Percentiles rank a stretch among this genome's conserved stretches.
Evolutionary conservation across 2,888 invertebrate species (phyloP).

Genomic region (Luffia ferchaultella): DNA sequence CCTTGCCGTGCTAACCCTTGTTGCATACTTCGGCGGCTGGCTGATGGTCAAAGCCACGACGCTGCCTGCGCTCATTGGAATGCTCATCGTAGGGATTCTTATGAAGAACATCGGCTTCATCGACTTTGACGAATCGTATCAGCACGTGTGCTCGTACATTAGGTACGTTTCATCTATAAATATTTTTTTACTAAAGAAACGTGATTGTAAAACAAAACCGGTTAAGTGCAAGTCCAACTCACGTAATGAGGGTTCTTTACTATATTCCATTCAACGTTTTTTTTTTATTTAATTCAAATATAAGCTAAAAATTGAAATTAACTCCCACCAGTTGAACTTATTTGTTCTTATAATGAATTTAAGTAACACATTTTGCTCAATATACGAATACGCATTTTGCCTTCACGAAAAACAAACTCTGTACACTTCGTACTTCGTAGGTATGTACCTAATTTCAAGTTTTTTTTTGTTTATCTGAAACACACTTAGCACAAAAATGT

Average conservation of each 20-base stretch:
- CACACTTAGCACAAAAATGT: no score
- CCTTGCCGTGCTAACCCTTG: constrained; percentile 76
- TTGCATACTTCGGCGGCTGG: constrained; percentile 86
- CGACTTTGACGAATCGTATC: constrained; percentile 72
- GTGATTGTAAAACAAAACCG: background rate
- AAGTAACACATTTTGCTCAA: no score
- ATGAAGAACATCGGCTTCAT: constrained; percentile 77
- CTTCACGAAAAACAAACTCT: no score
- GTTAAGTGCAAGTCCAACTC: background rate
- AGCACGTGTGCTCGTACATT: constrained; percentile 72
- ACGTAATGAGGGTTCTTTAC: background rate
- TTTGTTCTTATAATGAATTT: no score
- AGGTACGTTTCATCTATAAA: constrained; percentile 52
- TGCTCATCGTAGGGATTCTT: constrained; percentile 83
- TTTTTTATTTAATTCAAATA: no score
- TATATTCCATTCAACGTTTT: no score
- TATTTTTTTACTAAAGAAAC: background rate
- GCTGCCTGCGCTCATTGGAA: constrained; percentile 85
- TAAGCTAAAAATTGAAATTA: no score
- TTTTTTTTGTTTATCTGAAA: no score
- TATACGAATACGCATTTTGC: no score
- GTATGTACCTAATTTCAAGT: no score
- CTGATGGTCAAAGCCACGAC: constrained; percentile 78
- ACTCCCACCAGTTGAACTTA: no score
- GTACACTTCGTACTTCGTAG: no score